phyloP scores from a whole-genome alignment of 2,113 vertebrate species.

The Martes martes region DNA sequence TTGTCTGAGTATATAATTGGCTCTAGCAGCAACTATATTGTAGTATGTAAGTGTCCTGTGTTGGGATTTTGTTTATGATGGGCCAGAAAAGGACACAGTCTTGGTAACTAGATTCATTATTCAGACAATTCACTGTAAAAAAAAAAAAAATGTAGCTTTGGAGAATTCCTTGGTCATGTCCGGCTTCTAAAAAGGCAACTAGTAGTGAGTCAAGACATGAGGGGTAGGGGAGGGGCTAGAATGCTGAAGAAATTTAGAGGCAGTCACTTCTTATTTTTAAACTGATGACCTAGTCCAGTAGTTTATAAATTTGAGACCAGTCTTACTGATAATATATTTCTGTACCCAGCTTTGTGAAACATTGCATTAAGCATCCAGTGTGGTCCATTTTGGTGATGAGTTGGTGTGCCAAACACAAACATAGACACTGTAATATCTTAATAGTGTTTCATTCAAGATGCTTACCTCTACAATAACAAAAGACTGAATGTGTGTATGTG shows the following conservation, averaged over 20 bases:
- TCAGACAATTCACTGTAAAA: not conserved
- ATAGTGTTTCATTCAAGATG: not conserved
- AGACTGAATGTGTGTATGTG: not conserved
- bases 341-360: not conserved
- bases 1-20: slow-evolving; percentile 36
- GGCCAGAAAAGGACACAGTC: not conserved
- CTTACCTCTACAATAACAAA: not conserved
- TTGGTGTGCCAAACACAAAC: not conserved
- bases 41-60: not conserved
- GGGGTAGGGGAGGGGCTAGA: accelerated
- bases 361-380: not conserved
- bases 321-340: not conserved
- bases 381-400: not conserved
- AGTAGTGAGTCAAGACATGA: not conserved
- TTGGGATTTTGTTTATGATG: slow-evolving; percentile 1
- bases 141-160: not conserved
- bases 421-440: not conserved
- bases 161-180: not conserved
- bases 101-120: slow-evolving; percentile 13
- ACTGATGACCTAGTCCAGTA: not conserved
- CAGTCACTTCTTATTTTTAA: not conserved
- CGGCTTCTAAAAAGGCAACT: not conserved
- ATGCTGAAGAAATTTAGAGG: not conserved
- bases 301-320: not conserved
- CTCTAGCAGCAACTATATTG: not conserved